A percentile compares a stretch with the other conserved stretches of the same genome.
Evolutionary conservation across 2,113 vertebrate genomes (phyloP).

Genomic region (Corapipo altera): DNA sequence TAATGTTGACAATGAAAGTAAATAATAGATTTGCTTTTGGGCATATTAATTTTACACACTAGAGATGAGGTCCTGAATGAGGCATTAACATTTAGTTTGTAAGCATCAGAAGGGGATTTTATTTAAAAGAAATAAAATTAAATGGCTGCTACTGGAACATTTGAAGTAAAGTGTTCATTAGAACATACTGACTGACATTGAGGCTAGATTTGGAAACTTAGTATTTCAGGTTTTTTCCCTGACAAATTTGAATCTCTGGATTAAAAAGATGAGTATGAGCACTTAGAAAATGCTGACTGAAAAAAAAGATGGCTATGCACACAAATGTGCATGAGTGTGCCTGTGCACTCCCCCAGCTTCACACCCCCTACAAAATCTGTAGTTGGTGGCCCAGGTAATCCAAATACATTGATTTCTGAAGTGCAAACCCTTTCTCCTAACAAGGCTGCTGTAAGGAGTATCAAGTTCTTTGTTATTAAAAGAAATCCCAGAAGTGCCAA

Average conservation of each 20-base stretch:
- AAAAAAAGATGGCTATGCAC: neutral
- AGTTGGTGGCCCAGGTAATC: neutral
- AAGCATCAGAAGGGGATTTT: neutral
- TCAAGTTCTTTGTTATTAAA: neutral
- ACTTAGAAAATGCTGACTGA: neutral
- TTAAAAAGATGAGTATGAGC: neutral
- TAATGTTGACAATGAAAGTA: neutral
- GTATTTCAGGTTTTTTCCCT: neutral
- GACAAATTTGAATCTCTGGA: neutral
- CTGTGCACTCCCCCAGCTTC: neutral
- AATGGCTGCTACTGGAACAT: neutral
- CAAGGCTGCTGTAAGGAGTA: neutral
- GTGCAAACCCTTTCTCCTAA: neutral
- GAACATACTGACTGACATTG: neutral
- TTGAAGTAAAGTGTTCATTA: neutral
- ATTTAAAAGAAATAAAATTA: conserved; percentile 8
- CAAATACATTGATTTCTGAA: neutral
- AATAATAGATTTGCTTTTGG: neutral
- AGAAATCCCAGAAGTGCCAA: neutral
- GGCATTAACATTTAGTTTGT: neutral
- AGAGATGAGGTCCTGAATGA: neutral
- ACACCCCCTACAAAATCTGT: neutral
- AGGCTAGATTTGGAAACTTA: neutral
- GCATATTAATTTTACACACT: neutral
- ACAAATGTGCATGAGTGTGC: rapidly evolving